Evolutionary conservation across 2,888 invertebrate genomes (phyloP).

Genomic region (Tridacna crocea): DNA sequence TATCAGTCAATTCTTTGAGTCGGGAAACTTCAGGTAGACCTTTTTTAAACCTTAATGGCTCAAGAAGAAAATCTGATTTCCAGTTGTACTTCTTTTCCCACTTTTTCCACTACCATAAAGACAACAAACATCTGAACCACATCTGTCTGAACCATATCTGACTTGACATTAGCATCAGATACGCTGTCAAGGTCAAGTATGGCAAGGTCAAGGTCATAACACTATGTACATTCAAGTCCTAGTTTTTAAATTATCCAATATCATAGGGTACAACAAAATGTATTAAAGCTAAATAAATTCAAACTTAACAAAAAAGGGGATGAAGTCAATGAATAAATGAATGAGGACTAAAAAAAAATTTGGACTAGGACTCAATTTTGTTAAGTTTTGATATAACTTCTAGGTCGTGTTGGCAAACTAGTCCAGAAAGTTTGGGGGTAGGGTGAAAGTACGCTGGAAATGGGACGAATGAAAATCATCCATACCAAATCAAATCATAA

Average conservation of each 20-base stretch:
- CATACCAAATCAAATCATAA: too few species aligned
- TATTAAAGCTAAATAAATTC: conserved; percentile 40
- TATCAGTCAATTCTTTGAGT: too few species aligned
- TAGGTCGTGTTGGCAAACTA: too few species aligned
- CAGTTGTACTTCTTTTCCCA: neutral
- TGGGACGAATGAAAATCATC: too few species aligned
- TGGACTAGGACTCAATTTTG: neutral
- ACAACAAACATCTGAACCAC: neutral
- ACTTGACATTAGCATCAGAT: neutral
- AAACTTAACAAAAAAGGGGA: conserved; percentile 36
- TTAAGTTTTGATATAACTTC: neutral
- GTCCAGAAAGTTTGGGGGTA: too few species aligned
- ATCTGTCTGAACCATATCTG: too few species aligned
- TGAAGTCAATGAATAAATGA: conserved; percentile 14
- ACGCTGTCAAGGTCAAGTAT: neutral
- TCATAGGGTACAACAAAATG: conserved; percentile 34
- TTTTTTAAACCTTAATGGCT: neutral
- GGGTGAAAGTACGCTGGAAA: too few species aligned
- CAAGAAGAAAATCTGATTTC: neutral
- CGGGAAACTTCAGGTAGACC: too few species aligned
- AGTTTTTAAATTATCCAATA: conserved; percentile 28
- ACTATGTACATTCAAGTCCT: conserved; percentile 20
- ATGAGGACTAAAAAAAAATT: neutral
- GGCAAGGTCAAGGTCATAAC: neutral
- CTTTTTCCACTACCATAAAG: neutral